Conservation (phyloP, 2,888 invertebrate species). For the Nesidiocoris tenuis region DNA sequence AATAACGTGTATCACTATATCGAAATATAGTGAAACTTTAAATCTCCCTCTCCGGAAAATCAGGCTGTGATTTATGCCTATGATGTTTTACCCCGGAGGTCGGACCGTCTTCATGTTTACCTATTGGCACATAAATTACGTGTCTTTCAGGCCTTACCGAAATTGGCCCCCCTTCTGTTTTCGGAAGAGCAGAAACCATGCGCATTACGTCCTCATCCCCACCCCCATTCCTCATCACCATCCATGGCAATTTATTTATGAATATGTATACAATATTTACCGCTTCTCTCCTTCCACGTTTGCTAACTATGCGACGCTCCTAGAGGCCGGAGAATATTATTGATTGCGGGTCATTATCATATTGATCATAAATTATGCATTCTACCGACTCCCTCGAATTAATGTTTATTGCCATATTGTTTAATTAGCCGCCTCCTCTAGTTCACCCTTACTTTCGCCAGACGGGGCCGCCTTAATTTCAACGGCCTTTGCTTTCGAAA, state of each 20-base stretch:
- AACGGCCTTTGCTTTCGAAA: too few relatives aligned
- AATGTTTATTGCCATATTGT: constrained; percentile 48
- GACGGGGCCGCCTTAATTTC: background rate
- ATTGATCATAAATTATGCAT: constrained; percentile 48
- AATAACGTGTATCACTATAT: too few relatives aligned
- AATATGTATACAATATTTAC: constrained; percentile 47
- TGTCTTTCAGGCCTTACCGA: background rate
- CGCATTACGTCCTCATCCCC: background rate
- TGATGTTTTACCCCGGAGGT: background rate
- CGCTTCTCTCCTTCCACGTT: constrained; percentile 13
- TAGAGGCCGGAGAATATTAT: constrained; percentile 42
- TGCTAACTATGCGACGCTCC: constrained; percentile 22
- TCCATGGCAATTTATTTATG: constrained; percentile 38
- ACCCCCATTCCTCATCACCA: background rate
- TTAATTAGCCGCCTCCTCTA: constrained; percentile 41
- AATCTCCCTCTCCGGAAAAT: too few relatives aligned
- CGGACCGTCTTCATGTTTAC: constrained; percentile 15
- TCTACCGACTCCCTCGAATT: constrained; percentile 40
- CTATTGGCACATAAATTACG: constrained; percentile 25
- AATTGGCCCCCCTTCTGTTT: constrained; percentile 9
- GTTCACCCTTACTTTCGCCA: background rate
- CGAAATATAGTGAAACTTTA: too few relatives aligned
- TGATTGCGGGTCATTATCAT: constrained; percentile 46
- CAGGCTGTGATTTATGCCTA: constrained; percentile 12
- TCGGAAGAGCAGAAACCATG: constrained; percentile 4